Percentiles rank a stretch among this genome's conserved stretches.
Evolutionary conservation across 2,888 invertebrate species (phyloP).

Genomic region (Mythimna impura): DNA sequence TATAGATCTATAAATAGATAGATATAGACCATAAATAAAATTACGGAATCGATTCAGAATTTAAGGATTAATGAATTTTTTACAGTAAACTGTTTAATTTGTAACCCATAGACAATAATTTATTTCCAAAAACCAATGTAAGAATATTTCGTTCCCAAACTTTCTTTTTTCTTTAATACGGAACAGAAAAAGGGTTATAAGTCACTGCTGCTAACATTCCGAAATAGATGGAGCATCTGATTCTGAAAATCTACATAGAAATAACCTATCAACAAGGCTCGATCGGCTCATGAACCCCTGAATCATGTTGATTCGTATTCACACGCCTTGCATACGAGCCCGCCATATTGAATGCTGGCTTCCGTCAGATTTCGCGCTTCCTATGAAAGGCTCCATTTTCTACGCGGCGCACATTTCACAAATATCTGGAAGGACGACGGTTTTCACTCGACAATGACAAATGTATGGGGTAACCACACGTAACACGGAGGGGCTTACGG

Average conservation of each 20-base stretch:
- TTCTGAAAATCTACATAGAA: constrained; percentile 52
- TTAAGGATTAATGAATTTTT: background rate
- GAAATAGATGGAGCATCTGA: constrained; percentile 28
- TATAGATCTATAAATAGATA: no score
- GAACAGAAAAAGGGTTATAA: background rate
- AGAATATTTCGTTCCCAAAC: background rate
- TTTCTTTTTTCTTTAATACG: background rate
- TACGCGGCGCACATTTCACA: constrained; percentile 48
- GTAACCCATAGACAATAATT: background rate
- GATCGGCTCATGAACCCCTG: constrained; percentile 32
- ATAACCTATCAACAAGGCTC: constrained; percentile 31
- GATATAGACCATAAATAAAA: no score
- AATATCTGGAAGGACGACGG: constrained; percentile 55
- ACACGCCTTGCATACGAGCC: constrained; percentile 33
- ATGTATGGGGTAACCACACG: constrained; percentile 53
- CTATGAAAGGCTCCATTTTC: constrained; percentile 49
- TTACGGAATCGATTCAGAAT: no score
- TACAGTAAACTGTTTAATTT: no score
- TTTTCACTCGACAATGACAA: constrained; percentile 58
- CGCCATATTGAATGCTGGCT: constrained; percentile 57
- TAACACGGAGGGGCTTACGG: constrained; percentile 13
- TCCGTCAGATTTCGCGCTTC: constrained; percentile 57
- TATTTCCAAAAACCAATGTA: background rate
- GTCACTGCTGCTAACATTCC: constrained; percentile 20
- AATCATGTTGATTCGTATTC: constrained; percentile 55